phyloP scores from a whole-genome alignment of 2,113 vertebrate species.

The Ariopsis seemanni region DNA sequence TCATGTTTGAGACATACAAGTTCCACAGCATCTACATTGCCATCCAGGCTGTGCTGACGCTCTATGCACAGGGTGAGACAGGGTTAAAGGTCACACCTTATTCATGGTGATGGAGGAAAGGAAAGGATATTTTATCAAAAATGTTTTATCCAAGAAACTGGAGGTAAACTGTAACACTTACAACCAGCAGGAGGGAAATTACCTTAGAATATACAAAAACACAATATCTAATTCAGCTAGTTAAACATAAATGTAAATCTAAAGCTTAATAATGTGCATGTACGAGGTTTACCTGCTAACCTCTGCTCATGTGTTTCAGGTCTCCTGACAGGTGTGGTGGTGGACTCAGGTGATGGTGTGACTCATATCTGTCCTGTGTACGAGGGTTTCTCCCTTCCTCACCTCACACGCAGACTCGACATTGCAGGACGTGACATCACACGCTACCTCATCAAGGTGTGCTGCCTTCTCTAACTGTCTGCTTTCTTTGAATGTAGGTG shows the following conservation, averaged over 20 bases:
- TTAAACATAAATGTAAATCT: neutral
- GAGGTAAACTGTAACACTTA: neutral
- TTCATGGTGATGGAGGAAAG: neutral
- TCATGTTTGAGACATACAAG: slow-evolving; percentile 98
- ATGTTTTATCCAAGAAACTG: neutral
- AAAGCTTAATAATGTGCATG: neutral
- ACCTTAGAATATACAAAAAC: too few relatives aligned
- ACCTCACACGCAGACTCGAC: slow-evolving; percentile 93
- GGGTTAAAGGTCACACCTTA: neutral
- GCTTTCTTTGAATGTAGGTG: neutral
- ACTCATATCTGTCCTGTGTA: slow-evolving; percentile 98
- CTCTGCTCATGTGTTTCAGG: slow-evolving; percentile 67
- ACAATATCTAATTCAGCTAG: neutral
- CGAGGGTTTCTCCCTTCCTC: slow-evolving; percentile 94
- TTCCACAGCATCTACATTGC: slow-evolving; percentile 95
- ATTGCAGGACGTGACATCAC: slow-evolving; percentile 98
- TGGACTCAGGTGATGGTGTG: slow-evolving; percentile 96
- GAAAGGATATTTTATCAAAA: neutral
- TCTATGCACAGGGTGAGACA: slow-evolving; percentile 92
- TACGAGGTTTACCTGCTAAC: neutral
- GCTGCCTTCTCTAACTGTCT: neutral
- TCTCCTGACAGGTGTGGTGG: slow-evolving; percentile 92
- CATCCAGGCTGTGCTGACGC: slow-evolving; percentile 95
- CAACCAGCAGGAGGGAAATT: neutral
- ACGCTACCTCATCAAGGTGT: slow-evolving; percentile 95